These are phyloP conservation scores for Tinea trinotella DNA, from an alignment of 2,888 invertebrate genomes.

Conservation along the genomic window DNA sequence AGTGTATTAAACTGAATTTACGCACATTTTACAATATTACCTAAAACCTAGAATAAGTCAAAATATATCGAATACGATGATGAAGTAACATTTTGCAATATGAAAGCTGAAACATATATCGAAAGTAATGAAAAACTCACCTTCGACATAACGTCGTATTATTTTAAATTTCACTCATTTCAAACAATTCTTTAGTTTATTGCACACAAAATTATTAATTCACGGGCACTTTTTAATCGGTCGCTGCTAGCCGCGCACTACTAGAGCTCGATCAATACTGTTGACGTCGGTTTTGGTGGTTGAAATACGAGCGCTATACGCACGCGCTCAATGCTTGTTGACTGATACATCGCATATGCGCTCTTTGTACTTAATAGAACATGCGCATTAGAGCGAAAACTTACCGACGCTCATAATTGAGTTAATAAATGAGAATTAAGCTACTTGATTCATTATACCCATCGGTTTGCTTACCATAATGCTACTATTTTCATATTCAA, in stretches of 20 bases:
- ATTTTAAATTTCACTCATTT: not conserved
- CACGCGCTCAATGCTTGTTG: not conserved
- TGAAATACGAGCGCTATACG: conserved; percentile 2
- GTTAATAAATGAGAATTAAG: conserved; percentile 7
- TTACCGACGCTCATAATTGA: conserved; percentile 5
- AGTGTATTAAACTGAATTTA: too few relatives aligned
- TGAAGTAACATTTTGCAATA: conserved; percentile 4
- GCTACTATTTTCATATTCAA: not conserved
- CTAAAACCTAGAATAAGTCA: not conserved
- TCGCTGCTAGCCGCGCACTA: conserved; percentile 10
- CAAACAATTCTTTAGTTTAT: not conserved
- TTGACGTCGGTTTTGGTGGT: not conserved
- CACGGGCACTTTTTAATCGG: not conserved
- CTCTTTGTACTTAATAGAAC: not conserved
- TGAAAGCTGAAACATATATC: not conserved
- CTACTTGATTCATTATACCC: conserved; percentile 3
- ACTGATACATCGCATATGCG: conserved; percentile 11
- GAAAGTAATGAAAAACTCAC: not conserved
- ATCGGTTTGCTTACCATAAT: not conserved
- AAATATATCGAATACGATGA: conserved; percentile 2
- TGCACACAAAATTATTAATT: not conserved
- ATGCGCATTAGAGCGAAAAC: not conserved
- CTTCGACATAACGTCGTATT: conserved; percentile 10
- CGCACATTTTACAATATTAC: not conserved
- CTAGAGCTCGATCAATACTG: conserved; percentile 7